Conservation (phyloP, 2,888 invertebrate species). For the Pheosia tremula region DNA sequence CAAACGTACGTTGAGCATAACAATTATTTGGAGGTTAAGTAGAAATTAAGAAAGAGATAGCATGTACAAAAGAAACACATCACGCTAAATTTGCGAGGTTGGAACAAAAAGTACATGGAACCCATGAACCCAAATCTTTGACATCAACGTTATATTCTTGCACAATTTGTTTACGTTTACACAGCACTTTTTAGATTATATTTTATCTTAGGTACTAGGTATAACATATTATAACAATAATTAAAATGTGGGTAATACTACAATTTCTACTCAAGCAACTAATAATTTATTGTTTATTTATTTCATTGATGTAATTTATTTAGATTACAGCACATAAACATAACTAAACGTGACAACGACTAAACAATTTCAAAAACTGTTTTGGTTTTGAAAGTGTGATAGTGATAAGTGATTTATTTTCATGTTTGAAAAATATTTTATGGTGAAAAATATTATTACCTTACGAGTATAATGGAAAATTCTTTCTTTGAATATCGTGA, state of each 20-base stretch:
- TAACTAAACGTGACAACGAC: constrained; percentile 51
- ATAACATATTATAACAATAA: too few species aligned
- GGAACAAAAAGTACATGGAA: background rate
- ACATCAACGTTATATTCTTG: background rate
- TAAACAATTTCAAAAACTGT: constrained; percentile 47
- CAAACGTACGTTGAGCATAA: background rate
- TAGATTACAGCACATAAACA: background rate
- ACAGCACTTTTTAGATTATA: too few species aligned
- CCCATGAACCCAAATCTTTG: background rate
- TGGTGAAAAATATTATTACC: constrained; percentile 14
- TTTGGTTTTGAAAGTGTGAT: constrained; percentile 24
- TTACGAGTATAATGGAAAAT: constrained; percentile 59
- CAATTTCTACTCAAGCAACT: too few species aligned
- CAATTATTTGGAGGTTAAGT: background rate
- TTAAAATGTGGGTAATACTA: too few species aligned
- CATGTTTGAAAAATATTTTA: constrained; percentile 20
- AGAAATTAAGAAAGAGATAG: background rate
- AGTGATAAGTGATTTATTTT: constrained; percentile 21
- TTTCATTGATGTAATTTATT: too few species aligned
- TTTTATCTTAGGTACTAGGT: too few species aligned
- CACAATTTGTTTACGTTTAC: too few species aligned
- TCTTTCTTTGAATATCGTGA: constrained; percentile 76
- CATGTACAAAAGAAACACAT: background rate
- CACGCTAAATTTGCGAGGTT: background rate
- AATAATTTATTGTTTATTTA: too few species aligned